Conservation (phyloP, 2,113 vertebrate species). For the Sigmodon hispidus region DNA sequence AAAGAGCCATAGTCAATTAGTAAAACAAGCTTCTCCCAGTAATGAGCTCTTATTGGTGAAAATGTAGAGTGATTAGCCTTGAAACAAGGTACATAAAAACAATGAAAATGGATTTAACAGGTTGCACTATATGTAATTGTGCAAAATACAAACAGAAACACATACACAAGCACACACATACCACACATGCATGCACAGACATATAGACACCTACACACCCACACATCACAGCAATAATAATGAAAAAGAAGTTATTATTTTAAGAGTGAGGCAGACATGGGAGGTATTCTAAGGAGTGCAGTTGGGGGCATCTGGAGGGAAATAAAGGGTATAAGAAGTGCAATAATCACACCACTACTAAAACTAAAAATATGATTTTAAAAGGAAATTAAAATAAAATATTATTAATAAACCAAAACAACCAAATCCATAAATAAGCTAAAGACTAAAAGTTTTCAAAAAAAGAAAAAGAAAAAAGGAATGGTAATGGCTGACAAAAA, state of each 20-base stretch:
- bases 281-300: background rate
- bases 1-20: background rate
- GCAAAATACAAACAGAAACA: background rate
- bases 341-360: background rate
- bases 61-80: too few species aligned
- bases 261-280: background rate
- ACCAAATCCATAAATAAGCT: background rate
- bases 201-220: too few species aligned
- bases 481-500: background rate
- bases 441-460: background rate
- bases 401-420: background rate
- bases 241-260: background rate
- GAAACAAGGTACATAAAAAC: background rate
- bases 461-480: background rate
- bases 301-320: background rate
- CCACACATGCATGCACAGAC: too few species aligned
- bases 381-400: background rate
- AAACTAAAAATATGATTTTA: background rate
- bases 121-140: background rate
- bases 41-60: background rate
- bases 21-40: background rate
- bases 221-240: background rate
- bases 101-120: background rate
- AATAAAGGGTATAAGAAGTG: background rate
- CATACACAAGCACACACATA: background rate